Conservation (phyloP, 2,113 vertebrate species). For the Muntiacus muntjak region DNA sequence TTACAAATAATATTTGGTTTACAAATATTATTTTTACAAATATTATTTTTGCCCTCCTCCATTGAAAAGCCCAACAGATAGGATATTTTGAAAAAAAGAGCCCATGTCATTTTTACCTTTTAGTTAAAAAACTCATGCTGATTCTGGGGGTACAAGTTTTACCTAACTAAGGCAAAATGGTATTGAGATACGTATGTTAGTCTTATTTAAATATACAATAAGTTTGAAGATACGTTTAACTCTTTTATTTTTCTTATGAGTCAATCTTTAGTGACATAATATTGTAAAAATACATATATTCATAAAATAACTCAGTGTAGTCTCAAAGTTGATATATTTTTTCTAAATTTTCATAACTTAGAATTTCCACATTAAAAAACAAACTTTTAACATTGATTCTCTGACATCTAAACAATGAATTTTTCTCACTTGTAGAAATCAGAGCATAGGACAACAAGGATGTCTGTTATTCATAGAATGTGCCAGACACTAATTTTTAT, state of each 20-base stretch:
- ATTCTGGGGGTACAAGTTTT: not conserved
- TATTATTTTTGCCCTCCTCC: not conserved
- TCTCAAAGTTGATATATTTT: not conserved
- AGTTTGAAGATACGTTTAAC: not conserved
- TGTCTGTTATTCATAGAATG: not conserved
- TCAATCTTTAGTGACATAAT: not conserved
- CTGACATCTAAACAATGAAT: not conserved
- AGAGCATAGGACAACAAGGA: not conserved
- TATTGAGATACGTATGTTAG: not conserved
- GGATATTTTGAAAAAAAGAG: not conserved
- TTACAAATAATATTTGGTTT: not conserved
- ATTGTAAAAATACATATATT: not conserved
- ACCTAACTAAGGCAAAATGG: not conserved
- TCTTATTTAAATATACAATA: not conserved
- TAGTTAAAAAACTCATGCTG: not conserved
- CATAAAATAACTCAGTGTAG: not conserved
- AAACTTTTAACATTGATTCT: not conserved
- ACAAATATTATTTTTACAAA: not conserved
- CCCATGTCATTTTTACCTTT: not conserved
- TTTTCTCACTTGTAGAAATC: not conserved
- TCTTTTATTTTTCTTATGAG: not conserved
- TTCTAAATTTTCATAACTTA: not conserved
- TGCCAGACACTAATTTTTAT: not conserved
- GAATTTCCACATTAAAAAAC: not conserved
- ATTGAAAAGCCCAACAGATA: not conserved